Evolutionary conservation across 2,888 invertebrate genomes (phyloP).

Genomic region (Rhamphomyia laevipes): DNA sequence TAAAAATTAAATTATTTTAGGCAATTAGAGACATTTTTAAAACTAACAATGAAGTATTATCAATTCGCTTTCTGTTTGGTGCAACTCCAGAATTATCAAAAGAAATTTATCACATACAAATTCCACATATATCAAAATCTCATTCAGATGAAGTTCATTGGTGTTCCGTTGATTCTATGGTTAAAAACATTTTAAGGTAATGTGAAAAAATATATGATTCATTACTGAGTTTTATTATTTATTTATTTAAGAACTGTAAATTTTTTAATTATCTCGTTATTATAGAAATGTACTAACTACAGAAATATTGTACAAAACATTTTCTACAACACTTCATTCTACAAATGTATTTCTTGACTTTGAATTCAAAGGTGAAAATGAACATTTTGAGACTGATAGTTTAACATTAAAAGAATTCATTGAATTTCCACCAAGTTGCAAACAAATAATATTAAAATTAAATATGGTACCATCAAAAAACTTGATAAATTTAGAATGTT

Average conservation of each 20-base stretch:
- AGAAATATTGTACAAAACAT: constrained; percentile 6
- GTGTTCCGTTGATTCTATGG: not conserved
- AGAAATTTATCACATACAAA: not conserved
- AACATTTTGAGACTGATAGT: not conserved
- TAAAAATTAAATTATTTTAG: not conserved
- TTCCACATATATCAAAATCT: not conserved
- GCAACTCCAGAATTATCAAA: not conserved
- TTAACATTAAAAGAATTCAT: constrained; percentile 7
- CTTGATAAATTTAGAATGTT: not conserved
- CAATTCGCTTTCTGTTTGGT: not conserved
- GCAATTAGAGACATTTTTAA: not conserved
- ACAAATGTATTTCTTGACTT: constrained; percentile 13
- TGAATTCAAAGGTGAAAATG: not conserved
- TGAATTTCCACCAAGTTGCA: constrained; percentile 5
- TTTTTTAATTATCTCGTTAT: too few species aligned
- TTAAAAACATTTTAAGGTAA: not conserved
- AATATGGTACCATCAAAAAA: not conserved
- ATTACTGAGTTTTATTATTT: too few species aligned
- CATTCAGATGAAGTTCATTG: not conserved
- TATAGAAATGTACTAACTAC: constrained; percentile 9
- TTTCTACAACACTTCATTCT: constrained; percentile 3
- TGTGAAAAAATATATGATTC: not conserved
- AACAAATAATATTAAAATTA: constrained; percentile 7
- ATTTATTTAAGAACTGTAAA: too few species aligned
- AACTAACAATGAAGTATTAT: not conserved